These are phyloP conservation scores for Nomada lathburiana DNA, from an alignment of 2,888 invertebrate genomes.

Conservation along the genomic window DNA sequence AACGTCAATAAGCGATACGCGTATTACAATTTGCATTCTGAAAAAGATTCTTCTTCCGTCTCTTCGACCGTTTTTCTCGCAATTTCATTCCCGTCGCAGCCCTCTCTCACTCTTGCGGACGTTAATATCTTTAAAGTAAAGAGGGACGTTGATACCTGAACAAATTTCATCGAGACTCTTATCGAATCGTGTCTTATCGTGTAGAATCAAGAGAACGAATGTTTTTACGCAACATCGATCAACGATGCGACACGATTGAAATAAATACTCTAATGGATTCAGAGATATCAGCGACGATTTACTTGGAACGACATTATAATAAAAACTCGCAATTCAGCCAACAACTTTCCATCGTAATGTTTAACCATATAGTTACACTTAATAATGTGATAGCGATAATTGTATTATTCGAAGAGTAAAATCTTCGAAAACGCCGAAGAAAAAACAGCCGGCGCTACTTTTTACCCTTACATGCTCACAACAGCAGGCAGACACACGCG, in stretches of 20 bases:
- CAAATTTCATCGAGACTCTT: conserved; percentile 26
- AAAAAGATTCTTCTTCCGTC: conserved; percentile 70
- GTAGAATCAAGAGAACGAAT: background rate
- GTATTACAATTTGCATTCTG: conserved; percentile 83
- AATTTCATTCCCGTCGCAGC: conserved; percentile 55
- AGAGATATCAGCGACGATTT: conserved; percentile 41
- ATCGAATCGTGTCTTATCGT: conserved; percentile 11
- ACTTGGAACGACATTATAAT: conserved; percentile 47
- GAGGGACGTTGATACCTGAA: conserved; percentile 38
- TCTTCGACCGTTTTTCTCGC: conserved; percentile 66
- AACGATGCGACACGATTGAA: conserved; percentile 15
- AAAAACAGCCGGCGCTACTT: conserved; percentile 74
- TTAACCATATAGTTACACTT: conserved; percentile 80
- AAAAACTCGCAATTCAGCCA: conserved; percentile 58
- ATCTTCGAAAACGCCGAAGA: conserved; percentile 77
- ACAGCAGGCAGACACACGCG: conserved; percentile 2
- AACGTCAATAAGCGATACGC: conserved; percentile 84
- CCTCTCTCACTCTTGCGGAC: conserved; percentile 28
- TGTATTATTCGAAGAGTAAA: conserved; percentile 80
- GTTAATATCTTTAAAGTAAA: conserved; percentile 25
- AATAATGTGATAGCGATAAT: conserved; percentile 79
- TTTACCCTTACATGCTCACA: conserved; percentile 45
- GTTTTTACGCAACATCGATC: background rate
- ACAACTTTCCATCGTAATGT: conserved; percentile 54
- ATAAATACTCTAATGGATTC: conserved; percentile 23